These are phyloP conservation scores for Gastrophysa polygoni DNA, from an alignment of 2,888 invertebrate species.

Conservation along the genomic window DNA sequence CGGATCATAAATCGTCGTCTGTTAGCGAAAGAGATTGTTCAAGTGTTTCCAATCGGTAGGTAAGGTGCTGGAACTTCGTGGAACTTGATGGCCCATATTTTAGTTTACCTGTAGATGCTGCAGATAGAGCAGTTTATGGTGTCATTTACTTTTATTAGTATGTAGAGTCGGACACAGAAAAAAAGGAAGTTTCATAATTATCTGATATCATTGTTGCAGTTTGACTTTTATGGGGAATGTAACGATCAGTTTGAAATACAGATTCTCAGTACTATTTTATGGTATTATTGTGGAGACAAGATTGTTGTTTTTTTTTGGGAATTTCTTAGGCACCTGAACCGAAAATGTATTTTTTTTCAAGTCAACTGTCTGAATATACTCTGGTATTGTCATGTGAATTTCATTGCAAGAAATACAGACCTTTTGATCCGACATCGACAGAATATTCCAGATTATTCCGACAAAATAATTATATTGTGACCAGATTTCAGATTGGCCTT, in stretches of 20 bases:
- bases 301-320: no score
- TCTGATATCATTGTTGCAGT: background rate
- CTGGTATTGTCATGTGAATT: no score
- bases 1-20: background rate
- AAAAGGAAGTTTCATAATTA: background rate
- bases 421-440: no score
- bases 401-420: no score
- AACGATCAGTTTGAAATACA: background rate
- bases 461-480: no score
- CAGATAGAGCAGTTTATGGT: background rate
- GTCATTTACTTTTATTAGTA: background rate
- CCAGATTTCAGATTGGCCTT: no score
- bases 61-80: background rate
- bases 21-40: background rate
- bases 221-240: background rate
- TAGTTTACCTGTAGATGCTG: background rate
- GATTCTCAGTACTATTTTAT: no score
- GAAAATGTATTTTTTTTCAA: no score
- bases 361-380: no score
- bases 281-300: no score
- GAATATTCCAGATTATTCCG: no score
- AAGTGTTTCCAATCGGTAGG: background rate
- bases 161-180: background rate
- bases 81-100: background rate
- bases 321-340: no score